Base-by-base conservation (phyloP, 1,140 invertebrate genomes). In the Halyomorpha halys region DNA sequence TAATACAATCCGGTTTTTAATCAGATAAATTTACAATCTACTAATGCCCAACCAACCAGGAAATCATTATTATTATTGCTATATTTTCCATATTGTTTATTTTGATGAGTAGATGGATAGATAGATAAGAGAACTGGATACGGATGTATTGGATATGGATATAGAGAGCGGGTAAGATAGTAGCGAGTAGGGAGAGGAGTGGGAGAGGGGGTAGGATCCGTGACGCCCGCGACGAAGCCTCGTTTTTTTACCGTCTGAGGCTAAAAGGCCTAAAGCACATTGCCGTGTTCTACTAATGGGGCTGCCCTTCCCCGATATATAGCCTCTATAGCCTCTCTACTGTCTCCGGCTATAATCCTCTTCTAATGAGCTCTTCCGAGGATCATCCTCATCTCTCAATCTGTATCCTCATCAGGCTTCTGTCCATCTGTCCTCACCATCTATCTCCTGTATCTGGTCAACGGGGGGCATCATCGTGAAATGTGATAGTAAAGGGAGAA, bases 191-290 rank as follows among this genome's bases (percentile, higher is more conserved):
- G 27, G 8, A 27, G 54, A 5, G 54, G 25, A n/a, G 21, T 27
- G 4, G 13, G 2, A 6, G 19, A n/a, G 19, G 53, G 19, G 19
- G 19, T 5, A 34, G 59, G 59, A 39, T 34, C 30, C 15, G 15
- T 44, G 30, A n/a, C 59, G 30, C 27, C 39, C 39, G 30, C 59
- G 59, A 44, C 59, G 5, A 44, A 44, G 30, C 59, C 39, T 44
- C 59, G 25, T 44, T 60, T 44, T 60, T 44, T 60, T 44, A 44
- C 59, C 21, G 30, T 60, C 59, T 60, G 21, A n/a, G 25, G 59
- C 30, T 60, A 60, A 60, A 60, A 60, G 59, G 25, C 18, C 59
- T 60, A 60, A 60, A 60, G 59, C 59, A 60, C 59, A 60, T 60
- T 60, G 59, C 59, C 34, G 30, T 60, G 59, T 60, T 60, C 59